Evolutionary conservation across 2,888 invertebrate genomes (phyloP).

Genomic region (Aleiodes testaceus): DNA sequence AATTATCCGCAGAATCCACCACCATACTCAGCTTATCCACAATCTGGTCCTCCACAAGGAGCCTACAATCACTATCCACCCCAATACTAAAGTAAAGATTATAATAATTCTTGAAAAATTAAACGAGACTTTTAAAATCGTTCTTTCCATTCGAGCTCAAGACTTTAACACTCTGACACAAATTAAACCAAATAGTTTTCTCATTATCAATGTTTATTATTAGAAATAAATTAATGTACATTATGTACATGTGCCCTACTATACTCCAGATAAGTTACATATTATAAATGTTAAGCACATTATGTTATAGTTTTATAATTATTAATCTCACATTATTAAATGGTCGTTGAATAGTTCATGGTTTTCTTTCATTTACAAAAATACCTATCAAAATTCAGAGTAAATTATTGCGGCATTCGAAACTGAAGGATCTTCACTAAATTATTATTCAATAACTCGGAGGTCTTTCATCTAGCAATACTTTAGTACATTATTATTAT

Average conservation of each 20-base stretch:
- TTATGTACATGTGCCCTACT: background rate
- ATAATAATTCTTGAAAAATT: background rate
- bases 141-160: constrained; percentile 1
- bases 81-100: constrained; percentile 52
- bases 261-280: background rate
- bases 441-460: constrained; percentile 32
- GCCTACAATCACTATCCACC: constrained; percentile 62
- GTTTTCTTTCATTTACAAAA: constrained; percentile 44
- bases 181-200: background rate
- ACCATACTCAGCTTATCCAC: constrained; percentile 58
- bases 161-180: background rate
- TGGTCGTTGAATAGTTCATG: constrained; percentile 17
- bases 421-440: constrained; percentile 21
- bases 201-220: constrained; percentile 12
- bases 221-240: background rate
- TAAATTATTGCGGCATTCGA: background rate
- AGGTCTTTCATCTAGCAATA: constrained; percentile 50
- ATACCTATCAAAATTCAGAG: constrained; percentile 54
- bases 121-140: background rate
- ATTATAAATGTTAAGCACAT: constrained; percentile 15
- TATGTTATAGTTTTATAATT: constrained; percentile 12
- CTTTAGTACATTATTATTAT: constrained; percentile 54
- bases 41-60: constrained; percentile 60
- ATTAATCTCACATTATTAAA: constrained; percentile 19
- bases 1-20: constrained; percentile 67